A percentile compares a stretch with the other conserved stretches of the same genome.
Conservation (phyloP, 2,797 vertebrate species). For the Loris lydekkerianus region DNA sequence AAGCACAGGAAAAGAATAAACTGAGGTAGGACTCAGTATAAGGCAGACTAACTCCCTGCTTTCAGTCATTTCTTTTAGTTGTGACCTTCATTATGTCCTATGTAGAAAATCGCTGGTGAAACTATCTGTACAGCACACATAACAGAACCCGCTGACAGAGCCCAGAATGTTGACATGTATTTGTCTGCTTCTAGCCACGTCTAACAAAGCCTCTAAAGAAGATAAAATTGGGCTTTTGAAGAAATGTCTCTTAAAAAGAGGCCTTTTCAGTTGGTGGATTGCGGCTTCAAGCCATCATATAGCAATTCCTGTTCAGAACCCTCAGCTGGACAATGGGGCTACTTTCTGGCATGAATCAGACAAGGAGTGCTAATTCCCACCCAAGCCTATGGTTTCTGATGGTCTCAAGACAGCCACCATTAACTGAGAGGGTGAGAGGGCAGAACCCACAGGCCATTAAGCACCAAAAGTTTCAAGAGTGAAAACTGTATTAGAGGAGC, state of each 20-base stretch:
- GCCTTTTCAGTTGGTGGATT: background rate
- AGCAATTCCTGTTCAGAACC: background rate
- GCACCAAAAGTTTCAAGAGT: background rate
- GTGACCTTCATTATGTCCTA: background rate
- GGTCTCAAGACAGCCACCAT: background rate
- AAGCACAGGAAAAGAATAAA: background rate
- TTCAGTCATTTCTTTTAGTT: background rate
- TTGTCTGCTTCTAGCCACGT: background rate
- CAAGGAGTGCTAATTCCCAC: background rate
- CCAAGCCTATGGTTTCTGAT: background rate
- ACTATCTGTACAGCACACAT: background rate
- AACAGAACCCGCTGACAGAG: background rate
- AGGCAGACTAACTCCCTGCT: background rate
- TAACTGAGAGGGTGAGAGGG: background rate
- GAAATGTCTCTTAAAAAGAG: background rate
- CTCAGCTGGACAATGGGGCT: too few relatives aligned
- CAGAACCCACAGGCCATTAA: background rate
- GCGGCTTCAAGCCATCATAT: background rate
- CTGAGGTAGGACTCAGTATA: background rate
- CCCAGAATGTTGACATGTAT: background rate
- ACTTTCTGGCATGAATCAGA: background rate
- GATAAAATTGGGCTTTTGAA: background rate
- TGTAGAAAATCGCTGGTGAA: background rate
- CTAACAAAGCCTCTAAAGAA: background rate
- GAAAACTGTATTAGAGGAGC: background rate